These are phyloP conservation scores for Erynnis tages DNA, from an alignment of 2,888 invertebrate genomes.

Conservation along the genomic window DNA sequence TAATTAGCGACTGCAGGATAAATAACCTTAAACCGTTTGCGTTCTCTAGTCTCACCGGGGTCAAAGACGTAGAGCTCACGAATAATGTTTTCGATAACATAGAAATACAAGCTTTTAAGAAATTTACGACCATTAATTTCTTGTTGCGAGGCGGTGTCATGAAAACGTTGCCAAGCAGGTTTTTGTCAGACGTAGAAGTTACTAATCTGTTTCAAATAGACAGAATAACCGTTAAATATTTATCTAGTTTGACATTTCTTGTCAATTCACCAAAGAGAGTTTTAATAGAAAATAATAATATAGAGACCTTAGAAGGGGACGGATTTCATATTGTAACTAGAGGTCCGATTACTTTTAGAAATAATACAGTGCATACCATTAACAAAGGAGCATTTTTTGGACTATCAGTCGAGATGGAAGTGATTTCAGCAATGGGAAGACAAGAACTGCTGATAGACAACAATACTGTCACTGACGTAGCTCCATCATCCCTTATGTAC, in stretches of 20 bases:
- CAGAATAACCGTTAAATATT: conserved; percentile 82
- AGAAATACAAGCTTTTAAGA: conserved; percentile 89
- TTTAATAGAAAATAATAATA: conserved; percentile 81
- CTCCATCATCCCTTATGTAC: conserved; percentile 81
- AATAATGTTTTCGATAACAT: conserved; percentile 83
- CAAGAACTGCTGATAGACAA: conserved; percentile 83
- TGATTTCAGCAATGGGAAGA: conserved; percentile 60
- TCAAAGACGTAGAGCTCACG: conserved; percentile 83
- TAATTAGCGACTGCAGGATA: conserved; percentile 83
- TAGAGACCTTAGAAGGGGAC: conserved; percentile 83
- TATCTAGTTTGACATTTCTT: conserved; percentile 87
- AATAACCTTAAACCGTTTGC: conserved; percentile 85
- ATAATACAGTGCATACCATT: conserved; percentile 82
- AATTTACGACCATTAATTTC: conserved; percentile 86
- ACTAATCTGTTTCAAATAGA: conserved; percentile 84
- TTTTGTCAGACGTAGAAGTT: conserved; percentile 88
- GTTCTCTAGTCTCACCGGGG: conserved; percentile 86
- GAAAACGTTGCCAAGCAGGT: conserved; percentile 84
- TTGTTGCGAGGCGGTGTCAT: conserved; percentile 83
- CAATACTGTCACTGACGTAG: conserved; percentile 81
- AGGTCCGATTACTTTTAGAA: conserved; percentile 84
- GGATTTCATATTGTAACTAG: conserved; percentile 83
- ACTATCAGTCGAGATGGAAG: conserved; percentile 74
- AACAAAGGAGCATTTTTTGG: conserved; percentile 84
- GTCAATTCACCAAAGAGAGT: conserved; percentile 83